A percentile compares a stretch with the other conserved stretches of the same genome.
Conservation (phyloP, 2,797 vertebrate species). For the Channallabes apus region DNA sequence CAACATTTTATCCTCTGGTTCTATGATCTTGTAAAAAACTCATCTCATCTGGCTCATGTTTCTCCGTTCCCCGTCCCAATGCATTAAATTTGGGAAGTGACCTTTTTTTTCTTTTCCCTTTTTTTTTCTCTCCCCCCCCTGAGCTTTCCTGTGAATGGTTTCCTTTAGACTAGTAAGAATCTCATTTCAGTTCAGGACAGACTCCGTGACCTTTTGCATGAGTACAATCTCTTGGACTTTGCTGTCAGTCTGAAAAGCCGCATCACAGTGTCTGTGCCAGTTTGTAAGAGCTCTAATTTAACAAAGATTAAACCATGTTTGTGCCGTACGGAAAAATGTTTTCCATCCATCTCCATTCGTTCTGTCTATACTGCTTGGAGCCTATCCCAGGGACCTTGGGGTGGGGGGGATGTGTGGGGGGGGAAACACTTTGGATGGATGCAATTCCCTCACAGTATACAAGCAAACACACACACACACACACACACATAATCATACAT, state of each 20-base stretch:
- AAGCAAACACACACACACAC: too few species aligned
- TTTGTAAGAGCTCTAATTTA: neutral
- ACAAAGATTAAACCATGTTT: neutral
- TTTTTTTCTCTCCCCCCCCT: neutral
- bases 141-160: neutral
- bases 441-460: too few species aligned
- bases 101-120: neutral
- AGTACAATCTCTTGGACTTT: neutral
- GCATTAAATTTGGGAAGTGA: neutral
- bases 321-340: neutral
- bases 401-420: rapidly evolving
- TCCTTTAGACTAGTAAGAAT: neutral
- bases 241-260: neutral
- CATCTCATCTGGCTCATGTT: neutral
- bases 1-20: neutral
- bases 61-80: neutral
- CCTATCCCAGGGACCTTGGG: too few species aligned
- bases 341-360: too few species aligned
- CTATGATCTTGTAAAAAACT: neutral
- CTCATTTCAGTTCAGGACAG: neutral
- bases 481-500: too few species aligned
- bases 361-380: too few species aligned
- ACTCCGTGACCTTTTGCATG: neutral
- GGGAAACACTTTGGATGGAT: too few species aligned
- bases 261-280: neutral